These are phyloP conservation scores for Theodoxus fluviatilis DNA, from an alignment of 2,888 invertebrate genomes.

Conservation along the genomic window DNA sequence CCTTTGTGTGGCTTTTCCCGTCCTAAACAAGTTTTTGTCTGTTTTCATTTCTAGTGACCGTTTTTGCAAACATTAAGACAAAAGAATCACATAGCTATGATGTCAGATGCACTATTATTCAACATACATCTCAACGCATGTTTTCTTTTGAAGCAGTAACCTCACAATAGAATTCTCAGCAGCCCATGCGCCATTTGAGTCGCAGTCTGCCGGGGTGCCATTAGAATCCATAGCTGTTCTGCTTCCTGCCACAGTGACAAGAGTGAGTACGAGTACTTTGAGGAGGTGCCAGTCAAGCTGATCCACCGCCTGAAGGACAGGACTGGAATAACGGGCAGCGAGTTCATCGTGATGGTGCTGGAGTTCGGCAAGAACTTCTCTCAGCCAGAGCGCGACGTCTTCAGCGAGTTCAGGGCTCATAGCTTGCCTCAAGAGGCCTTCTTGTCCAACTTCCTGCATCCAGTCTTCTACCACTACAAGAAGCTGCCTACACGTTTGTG, in stretches of 20 bases:
- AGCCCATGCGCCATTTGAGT: no score
- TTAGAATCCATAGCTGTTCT: no score
- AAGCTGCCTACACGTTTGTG: constrained; percentile 61
- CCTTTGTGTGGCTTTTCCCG: no score
- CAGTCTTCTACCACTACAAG: constrained; percentile 65
- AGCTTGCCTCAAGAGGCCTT: constrained; percentile 63
- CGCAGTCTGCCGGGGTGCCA: no score
- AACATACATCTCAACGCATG: no score
- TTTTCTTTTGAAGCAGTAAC: constrained; percentile 61
- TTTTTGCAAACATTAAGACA: no score
- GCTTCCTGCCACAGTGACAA: constrained; percentile 35
- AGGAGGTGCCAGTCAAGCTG: constrained; percentile 64
- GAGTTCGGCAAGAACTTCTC: constrained; percentile 66
- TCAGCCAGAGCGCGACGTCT: constrained; percentile 64
- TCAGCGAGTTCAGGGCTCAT: constrained; percentile 62
- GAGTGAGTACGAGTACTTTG: constrained; percentile 52
- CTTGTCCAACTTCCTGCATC: constrained; percentile 67
- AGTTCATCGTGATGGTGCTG: constrained; percentile 59
- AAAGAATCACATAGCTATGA: no score
- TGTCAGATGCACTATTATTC: no score
- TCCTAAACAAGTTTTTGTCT: no score
- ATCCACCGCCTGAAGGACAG: constrained; percentile 52
- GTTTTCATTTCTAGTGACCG: no score
- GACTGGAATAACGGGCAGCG: constrained; percentile 54
- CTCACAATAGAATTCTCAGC: no score